Percentiles rank a stretch among this genome's conserved stretches.
Evolutionary conservation across 2,797 vertebrate genomes (phyloP).

Genomic region (Rhinoraja longicauda): DNA sequence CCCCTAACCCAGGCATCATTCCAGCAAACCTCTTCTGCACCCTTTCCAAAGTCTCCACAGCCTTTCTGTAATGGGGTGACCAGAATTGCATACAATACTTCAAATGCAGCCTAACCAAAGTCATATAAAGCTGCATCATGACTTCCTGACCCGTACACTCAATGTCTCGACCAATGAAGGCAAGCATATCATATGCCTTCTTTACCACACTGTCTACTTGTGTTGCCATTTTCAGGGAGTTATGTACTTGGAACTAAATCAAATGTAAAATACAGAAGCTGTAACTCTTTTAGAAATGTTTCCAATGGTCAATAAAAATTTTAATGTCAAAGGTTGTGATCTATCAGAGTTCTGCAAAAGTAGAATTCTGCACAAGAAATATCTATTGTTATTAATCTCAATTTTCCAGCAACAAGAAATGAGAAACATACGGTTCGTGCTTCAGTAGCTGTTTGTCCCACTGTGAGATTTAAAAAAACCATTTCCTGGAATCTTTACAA

Average conservation of each 20-base stretch:
- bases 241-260: neutral
- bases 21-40: no score
- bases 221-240: no score
- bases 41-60: no score
- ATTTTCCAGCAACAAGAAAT: neutral
- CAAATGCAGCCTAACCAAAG: no score
- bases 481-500: neutral
- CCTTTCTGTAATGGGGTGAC: no score
- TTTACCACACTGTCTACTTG: no score
- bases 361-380: neutral
- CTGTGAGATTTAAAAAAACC: neutral
- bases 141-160: no score
- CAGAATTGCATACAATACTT: no score
- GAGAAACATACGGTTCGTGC: neutral
- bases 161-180: no score
- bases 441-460: neutral
- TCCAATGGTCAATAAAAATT: neutral
- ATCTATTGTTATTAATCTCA: neutral
- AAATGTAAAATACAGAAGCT: neutral
- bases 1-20: no score
- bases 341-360: neutral
- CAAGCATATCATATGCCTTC: no score
- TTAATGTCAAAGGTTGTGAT: neutral
- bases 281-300: neutral
- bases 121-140: no score